Base-by-base conservation (phyloP, 2,797 vertebrate genomes). In the Scleropages formosus region DNA sequence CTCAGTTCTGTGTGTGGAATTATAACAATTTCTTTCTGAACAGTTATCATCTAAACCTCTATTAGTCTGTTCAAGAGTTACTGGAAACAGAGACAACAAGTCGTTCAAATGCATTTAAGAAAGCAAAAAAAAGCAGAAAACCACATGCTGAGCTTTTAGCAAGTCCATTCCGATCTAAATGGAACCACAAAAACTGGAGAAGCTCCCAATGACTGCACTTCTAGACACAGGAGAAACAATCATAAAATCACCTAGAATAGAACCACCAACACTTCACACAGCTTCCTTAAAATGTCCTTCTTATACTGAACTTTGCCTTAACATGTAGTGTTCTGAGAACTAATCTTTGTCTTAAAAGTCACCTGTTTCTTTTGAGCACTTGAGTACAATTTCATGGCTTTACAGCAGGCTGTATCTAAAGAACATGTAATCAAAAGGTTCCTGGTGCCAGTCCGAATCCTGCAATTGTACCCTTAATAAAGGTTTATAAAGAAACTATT, bases 131-230 rank as follows among this genome's bases (percentile, higher is more conserved):
- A 56, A 12, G 56, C 18, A 3, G 3, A 56, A n/a, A 12, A 18
- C 2, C 53, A 56, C 47, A 46, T 24, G 24, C 53, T 26, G 67
- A 70, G 67, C 67, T 69, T 39, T n/a, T 67, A 67, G n/a, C n/a
- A n/a, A n/a, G 65, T n/a, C 13, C n/a, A 18, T 9, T n/a, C 15
- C 2, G 8, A 18, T 8, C 15, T 20, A 61, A 12, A 20, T 61
- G 59, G 15, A 12, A 56, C 53, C 12, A 12, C 9, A 56, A 18
- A 1, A 56, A 56, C 53, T 18, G 11, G 18, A 12, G 2, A 56
- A 12, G 11, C 9, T 56, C 1, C 9, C 53, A 18, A 53, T 56
- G 11, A 12, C 18, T 56, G 53, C 12, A 11, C 18, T 56, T 11
- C 53, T 11, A 56, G 11, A 18, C 9, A 2, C 53, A 12, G 18